Conservation (phyloP, 2,888 invertebrate genomes). For the Leptogaster cylindrica region DNA sequence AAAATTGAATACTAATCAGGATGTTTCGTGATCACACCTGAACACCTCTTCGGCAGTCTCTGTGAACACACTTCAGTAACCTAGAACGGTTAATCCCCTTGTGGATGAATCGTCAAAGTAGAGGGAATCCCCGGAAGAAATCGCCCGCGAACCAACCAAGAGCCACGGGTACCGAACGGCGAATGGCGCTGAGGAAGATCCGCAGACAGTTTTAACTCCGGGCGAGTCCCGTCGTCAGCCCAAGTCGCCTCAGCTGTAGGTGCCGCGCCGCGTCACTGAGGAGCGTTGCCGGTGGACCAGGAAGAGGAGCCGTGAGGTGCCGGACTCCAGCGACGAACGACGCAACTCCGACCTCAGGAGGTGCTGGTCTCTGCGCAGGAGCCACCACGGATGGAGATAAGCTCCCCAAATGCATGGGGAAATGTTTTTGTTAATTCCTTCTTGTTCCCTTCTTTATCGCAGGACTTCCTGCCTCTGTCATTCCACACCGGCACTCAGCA, state of each 20-base stretch:
- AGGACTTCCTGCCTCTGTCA: neutral
- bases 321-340: neutral
- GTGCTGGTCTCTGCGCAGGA: conserved; percentile 27
- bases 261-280: neutral
- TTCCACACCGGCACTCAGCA: conserved; percentile 8
- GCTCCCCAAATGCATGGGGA: neutral
- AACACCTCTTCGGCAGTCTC: neutral
- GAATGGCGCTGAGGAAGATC: conserved; percentile 23
- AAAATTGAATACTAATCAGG: too few relatives aligned
- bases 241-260: neutral
- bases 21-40: too few relatives aligned
- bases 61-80: conserved; percentile 1
- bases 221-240: conserved; percentile 15
- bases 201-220: conserved; percentile 23
- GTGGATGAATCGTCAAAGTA: neutral
- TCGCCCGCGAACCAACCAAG: conserved; percentile 24
- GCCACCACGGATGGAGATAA: neutral
- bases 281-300: conserved; percentile 14
- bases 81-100: neutral
- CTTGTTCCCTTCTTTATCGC: too few relatives aligned
- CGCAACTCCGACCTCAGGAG: conserved; percentile 17
- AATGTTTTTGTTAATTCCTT: too few relatives aligned
- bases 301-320: neutral
- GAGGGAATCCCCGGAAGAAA: conserved; percentile 6
- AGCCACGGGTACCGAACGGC: conserved; percentile 34